phyloP scores from a whole-genome alignment of 2,113 vertebrate genomes.

The Hippocampus abdominalis region DNA sequence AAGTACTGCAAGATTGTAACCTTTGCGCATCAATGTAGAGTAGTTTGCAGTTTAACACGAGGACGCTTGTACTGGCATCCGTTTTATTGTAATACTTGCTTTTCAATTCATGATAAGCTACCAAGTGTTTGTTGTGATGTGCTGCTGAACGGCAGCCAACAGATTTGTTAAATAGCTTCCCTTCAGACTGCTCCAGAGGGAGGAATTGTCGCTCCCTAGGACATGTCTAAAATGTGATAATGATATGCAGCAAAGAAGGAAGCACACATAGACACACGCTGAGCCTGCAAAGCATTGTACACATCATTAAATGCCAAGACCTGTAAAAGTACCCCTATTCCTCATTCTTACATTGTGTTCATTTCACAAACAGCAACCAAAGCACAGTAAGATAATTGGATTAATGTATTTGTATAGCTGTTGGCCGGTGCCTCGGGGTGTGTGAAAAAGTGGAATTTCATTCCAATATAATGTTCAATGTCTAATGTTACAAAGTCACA shows the following conservation, averaged over 20 bases:
- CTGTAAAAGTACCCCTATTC: conserved; percentile 1
- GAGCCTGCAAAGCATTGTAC: background rate
- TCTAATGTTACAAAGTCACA: no score
- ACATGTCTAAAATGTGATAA: conserved; percentile 30
- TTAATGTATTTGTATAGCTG: background rate
- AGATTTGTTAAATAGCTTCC: conserved; percentile 27
- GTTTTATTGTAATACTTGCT: background rate
- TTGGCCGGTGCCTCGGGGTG: no score
- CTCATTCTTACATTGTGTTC: background rate
- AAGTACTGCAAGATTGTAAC: background rate
- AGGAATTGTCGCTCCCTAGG: conserved; percentile 25
- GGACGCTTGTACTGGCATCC: no score
- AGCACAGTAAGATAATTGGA: background rate
- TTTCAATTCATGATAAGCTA: conserved; percentile 34
- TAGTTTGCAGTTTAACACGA: no score
- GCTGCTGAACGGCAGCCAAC: conserved; percentile 38
- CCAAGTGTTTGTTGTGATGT: conserved; percentile 23
- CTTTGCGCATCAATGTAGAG: background rate
- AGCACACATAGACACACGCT: conserved; percentile 24
- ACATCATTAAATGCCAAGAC: conserved; percentile 8
- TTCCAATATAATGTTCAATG: no score
- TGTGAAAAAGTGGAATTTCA: no score
- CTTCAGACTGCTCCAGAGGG: conserved; percentile 22
- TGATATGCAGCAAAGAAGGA: conserved; percentile 30
- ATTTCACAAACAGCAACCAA: background rate